These are phyloP conservation scores for Teleogryllus oceanicus DNA, from an alignment of 2,888 invertebrate species.

Conservation along the genomic window DNA sequence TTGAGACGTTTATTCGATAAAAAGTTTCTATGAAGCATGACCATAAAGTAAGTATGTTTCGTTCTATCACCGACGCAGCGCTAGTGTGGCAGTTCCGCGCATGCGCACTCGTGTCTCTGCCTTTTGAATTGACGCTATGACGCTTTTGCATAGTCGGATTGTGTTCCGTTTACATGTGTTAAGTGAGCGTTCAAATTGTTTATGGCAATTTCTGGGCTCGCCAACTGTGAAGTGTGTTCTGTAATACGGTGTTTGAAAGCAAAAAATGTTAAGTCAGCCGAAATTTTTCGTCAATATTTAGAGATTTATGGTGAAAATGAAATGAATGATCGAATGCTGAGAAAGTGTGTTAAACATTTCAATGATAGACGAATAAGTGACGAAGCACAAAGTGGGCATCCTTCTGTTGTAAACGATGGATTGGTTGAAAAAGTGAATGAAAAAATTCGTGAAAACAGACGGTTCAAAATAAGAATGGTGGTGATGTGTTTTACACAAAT, in stretches of 20 bases:
- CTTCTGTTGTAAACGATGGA: no score
- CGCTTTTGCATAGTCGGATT: background rate
- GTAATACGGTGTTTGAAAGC: background rate
- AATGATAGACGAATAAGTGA: background rate
- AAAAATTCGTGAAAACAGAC: no score
- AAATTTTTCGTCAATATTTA: background rate
- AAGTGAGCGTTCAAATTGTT: background rate
- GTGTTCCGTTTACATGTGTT: background rate
- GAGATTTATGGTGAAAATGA: background rate
- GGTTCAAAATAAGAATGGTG: no score
- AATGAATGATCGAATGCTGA: background rate
- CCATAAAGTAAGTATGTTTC: background rate
- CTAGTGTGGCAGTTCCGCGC: background rate
- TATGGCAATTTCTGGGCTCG: background rate
- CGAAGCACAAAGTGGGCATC: background rate
- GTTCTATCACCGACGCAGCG: background rate
- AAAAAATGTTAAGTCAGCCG: background rate
- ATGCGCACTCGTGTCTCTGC: background rate
- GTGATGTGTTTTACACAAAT: no score
- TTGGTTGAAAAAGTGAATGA: no score
- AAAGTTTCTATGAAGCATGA: background rate
- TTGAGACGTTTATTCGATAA: no score
- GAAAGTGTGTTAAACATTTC: background rate
- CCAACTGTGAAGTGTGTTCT: background rate
- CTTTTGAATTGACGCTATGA: background rate